A percentile compares a stretch with the other conserved stretches of the same genome.
These are phyloP conservation scores for Condylura cristata DNA, from an alignment of 2,113 vertebrate species.

Conservation along the genomic window DNA sequence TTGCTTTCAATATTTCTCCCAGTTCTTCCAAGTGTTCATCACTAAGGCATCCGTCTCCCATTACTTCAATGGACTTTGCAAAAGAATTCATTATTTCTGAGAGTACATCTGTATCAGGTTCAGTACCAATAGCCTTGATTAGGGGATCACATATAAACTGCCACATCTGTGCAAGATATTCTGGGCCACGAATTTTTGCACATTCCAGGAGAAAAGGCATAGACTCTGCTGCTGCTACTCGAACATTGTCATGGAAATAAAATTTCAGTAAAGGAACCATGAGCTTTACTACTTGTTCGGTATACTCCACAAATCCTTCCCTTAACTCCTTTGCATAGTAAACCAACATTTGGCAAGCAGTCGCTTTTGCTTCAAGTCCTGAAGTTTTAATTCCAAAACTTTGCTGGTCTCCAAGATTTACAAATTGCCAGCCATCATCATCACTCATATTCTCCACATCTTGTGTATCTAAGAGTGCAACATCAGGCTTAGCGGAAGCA, in stretches of 20 bases:
- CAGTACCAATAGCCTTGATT: conserved; percentile 98
- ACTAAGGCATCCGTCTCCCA: conserved; percentile 98
- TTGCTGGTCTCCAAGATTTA: conserved; percentile 98
- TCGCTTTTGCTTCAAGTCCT: conserved; percentile 98
- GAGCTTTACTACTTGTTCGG: conserved; percentile 98
- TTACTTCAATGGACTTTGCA: conserved; percentile 97
- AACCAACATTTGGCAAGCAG: conserved; percentile 99
- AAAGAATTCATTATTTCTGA: conserved; percentile 99
- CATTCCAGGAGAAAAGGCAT: conserved; percentile 98
- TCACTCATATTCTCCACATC: conserved; percentile 99
- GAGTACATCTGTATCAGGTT: conserved; percentile 97
- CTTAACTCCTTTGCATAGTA: conserved; percentile 98
- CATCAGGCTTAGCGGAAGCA: conserved; percentile 98
- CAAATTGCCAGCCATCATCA: conserved; percentile 99
- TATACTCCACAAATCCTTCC: conserved; percentile 98
- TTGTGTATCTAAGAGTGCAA: conserved; percentile 98
- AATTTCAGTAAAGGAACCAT: conserved; percentile 99
- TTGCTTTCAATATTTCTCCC: conserved; percentile 95
- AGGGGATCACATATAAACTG: conserved; percentile 98
- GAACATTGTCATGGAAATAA: conserved; percentile 99
- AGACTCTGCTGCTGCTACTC: conserved; percentile 97
- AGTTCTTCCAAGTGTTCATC: conserved; percentile 98
- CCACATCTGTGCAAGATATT: conserved; percentile 99
- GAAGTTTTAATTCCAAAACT: conserved; percentile 99
- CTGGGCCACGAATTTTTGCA: conserved; percentile 92